Conservation (phyloP, 2,888 invertebrate species). For the Embidobia sp. region DNA sequence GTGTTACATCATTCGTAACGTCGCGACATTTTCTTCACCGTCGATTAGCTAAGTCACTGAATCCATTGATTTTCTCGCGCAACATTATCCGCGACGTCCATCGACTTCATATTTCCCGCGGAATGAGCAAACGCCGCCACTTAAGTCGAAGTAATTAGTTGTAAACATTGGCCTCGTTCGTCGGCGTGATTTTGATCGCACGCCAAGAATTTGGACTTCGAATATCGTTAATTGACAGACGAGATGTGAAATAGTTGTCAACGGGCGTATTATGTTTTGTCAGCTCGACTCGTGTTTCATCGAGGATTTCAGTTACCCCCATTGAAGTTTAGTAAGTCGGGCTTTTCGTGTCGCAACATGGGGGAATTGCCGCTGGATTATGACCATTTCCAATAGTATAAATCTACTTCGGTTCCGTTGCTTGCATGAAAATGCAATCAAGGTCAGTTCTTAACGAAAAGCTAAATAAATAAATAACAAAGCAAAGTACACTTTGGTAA, state of each 20-base stretch:
- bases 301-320: constrained; percentile 18
- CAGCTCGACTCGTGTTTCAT: neutral
- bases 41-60: constrained; percentile 28
- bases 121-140: constrained; percentile 8
- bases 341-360: neutral
- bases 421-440: constrained; percentile 55
- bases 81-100: constrained; percentile 7
- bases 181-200: constrained; percentile 15
- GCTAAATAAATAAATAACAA: constrained; percentile 62
- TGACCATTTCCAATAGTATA: constrained; percentile 17
- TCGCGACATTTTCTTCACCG: constrained; percentile 20
- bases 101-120: constrained; percentile 19
- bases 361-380: constrained; percentile 15
- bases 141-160: constrained; percentile 37
- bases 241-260: constrained; percentile 4
- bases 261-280: neutral
- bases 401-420: constrained; percentile 8
- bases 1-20: constrained; percentile 16
- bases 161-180: constrained; percentile 32
- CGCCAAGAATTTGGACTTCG: constrained; percentile 17
- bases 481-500: constrained; percentile 63
- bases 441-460: constrained; percentile 57
- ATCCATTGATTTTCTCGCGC: constrained; percentile 20
- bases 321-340: constrained; percentile 33
- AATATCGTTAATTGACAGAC: constrained; percentile 24